phyloP scores from a whole-genome alignment of 2,797 vertebrate species.

The Gadopsis marmoratus region DNA sequence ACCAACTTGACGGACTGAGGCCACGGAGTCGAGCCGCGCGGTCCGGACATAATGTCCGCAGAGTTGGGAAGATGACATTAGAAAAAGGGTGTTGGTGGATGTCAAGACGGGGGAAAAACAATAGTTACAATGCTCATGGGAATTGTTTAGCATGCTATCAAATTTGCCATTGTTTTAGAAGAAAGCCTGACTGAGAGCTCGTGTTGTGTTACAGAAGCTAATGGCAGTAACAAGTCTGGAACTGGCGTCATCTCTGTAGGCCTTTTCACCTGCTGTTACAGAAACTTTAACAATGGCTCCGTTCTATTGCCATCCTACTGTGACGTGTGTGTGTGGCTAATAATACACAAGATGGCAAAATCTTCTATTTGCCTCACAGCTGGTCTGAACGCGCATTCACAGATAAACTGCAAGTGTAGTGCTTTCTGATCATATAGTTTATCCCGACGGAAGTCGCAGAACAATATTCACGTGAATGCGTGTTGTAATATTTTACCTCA shows the following conservation, averaged over 20 bases:
- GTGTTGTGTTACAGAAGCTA: background rate
- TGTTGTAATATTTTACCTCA: background rate
- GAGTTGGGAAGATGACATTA: background rate
- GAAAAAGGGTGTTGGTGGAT: background rate
- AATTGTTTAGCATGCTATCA: background rate
- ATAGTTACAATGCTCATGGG: background rate
- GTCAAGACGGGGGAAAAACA: background rate
- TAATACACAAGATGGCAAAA: background rate
- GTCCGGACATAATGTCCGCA: too few species aligned
- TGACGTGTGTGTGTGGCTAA: background rate
- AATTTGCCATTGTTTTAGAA: background rate
- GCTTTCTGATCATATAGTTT: background rate
- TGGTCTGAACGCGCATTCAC: background rate
- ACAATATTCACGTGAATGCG: too few species aligned
- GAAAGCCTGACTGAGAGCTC: background rate
- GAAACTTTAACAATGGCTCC: background rate
- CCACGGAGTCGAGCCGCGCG: too few species aligned
- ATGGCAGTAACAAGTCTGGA: background rate
- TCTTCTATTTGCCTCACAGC: background rate
- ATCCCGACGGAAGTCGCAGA: background rate
- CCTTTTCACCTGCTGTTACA: background rate
- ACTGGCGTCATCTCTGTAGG: background rate
- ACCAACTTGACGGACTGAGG: background rate
- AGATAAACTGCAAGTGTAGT: background rate
- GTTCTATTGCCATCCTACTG: background rate